Conservation (phyloP, 2,797 vertebrate species). For the Uromys caudimaculatus region DNA sequence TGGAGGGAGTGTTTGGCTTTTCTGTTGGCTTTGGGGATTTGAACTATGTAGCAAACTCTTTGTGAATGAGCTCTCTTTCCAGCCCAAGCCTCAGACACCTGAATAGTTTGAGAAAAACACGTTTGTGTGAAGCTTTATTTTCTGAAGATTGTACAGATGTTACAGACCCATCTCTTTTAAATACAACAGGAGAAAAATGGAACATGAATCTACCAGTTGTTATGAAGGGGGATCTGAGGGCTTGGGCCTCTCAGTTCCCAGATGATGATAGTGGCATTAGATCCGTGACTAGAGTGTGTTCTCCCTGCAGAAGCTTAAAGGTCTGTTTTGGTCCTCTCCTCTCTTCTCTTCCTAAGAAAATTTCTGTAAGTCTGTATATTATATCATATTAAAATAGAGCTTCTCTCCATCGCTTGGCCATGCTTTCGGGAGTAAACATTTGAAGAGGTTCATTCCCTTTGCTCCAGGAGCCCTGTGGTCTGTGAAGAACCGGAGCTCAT, state of each 20-base stretch:
- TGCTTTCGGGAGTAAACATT: background rate
- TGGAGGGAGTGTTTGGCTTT: background rate
- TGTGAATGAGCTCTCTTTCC: background rate
- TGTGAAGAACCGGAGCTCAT: conserved; percentile 60
- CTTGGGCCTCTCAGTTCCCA: background rate
- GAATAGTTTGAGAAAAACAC: conserved; percentile 33
- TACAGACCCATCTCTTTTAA: conserved; percentile 36
- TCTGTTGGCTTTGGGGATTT: background rate
- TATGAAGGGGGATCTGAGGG: background rate
- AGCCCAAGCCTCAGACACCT: background rate
- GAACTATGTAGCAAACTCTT: background rate
- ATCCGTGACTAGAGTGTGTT: conserved; percentile 38
- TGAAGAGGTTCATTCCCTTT: conserved; percentile 34
- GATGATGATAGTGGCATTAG: conserved; percentile 9
- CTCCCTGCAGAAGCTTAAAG: conserved; percentile 54
- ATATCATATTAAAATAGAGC: background rate
- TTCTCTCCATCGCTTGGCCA: background rate
- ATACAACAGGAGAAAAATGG: background rate
- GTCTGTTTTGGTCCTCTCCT: background rate
- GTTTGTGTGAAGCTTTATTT: conserved; percentile 9
- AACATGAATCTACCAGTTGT: background rate
- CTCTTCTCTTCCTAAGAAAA: background rate
- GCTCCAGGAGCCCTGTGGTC: background rate
- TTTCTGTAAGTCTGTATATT: background rate
- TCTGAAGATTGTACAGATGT: conserved; percentile 28